Base-by-base conservation (phyloP, 2,797 vertebrate species). In the Lepidocolaptes lacrymiger region DNA sequence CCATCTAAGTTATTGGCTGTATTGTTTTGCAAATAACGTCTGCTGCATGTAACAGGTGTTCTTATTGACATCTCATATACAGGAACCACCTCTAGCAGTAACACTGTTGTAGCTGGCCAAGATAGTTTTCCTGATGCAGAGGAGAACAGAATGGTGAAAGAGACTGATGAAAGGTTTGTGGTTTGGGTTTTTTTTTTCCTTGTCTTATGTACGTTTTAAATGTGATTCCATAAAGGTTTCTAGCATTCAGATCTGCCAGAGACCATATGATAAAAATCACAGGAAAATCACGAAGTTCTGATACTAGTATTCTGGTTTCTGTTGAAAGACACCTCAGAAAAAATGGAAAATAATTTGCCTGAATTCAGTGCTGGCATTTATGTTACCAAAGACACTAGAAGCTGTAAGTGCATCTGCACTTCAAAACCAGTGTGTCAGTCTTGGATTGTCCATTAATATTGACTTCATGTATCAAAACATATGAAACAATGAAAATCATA, bases 71-170 rank as follows among this genome's bases (percentile, higher is more conserved):
- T 96, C 74, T 88, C 43, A 8, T 52, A 14, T 74, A 30, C 91
- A 99, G 99, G 99, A 86, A 99, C 99, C 69, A 99, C 99, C 2
- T 99, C 99, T 48, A 99, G 99, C 97, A 99, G 99, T 91, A 99
- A 99, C 91, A 99, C 99, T 0, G 98, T 99, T 62, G 99, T 99
- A 48, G 98, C 99, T 1, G 99, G 99, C 43, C 99, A 99, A 91
- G 99, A 99, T 36, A 99, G 98, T 93, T 98, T 99, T 95, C 98
- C 98, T 39, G 99, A 99, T 10, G 97, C 97, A 3, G 99, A 99
- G 39, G 99, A 99, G 58, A 98, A 83, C 97, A 99, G 99, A 97
- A 93, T 98, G 51, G 91, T 97, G 91, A 98, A 99, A 97, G 99
- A 99, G 77, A 98, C 97, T 26, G 99, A 99, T 84, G 99, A 99